phyloP scores from a whole-genome alignment of 2,888 invertebrate genomes.

The Blera fallax region DNA sequence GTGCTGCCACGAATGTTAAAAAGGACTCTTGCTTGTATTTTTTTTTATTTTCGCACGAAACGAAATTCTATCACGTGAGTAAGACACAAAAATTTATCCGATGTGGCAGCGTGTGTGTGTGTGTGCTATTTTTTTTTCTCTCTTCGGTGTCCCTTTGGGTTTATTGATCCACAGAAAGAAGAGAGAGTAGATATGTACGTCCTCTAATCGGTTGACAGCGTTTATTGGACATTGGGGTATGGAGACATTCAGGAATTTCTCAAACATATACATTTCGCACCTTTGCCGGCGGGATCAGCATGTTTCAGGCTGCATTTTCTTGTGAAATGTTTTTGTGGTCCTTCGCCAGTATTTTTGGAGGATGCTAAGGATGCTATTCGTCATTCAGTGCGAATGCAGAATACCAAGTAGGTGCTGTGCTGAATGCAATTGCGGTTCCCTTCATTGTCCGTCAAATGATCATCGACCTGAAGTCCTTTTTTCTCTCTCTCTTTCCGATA shows the following conservation, averaged over 20 bases:
- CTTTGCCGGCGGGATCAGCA: constrained; percentile 22
- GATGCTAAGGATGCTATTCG: constrained; percentile 44
- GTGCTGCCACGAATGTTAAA: constrained; percentile 47
- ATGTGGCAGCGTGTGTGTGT: neutral
- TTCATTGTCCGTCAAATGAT: constrained; percentile 12
- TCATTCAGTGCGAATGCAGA: constrained; percentile 54
- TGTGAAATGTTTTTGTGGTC: neutral
- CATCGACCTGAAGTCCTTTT: neutral
- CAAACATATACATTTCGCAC: constrained; percentile 46
- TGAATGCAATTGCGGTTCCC: neutral
- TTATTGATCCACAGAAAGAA: constrained; percentile 7
- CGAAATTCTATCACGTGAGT: constrained; percentile 63
- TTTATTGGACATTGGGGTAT: neutral
- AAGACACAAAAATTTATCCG: constrained; percentile 51
- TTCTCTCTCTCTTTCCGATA: constrained; percentile 27
- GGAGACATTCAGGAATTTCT: constrained; percentile 38
- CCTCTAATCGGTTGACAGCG: constrained; percentile 23
- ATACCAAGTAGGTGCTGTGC: constrained; percentile 61
- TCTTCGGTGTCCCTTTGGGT: constrained; percentile 22
- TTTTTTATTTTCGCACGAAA: constrained; percentile 14
- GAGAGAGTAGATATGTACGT: neutral
- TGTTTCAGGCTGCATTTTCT: constrained; percentile 30
- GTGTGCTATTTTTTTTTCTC: neutral
- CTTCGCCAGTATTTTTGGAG: neutral
- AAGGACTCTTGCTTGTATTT: constrained; percentile 22